A percentile compares a stretch with the other conserved stretches of the same genome.
Conservation (phyloP, 2,797 vertebrate species). For the Platalea minor region DNA sequence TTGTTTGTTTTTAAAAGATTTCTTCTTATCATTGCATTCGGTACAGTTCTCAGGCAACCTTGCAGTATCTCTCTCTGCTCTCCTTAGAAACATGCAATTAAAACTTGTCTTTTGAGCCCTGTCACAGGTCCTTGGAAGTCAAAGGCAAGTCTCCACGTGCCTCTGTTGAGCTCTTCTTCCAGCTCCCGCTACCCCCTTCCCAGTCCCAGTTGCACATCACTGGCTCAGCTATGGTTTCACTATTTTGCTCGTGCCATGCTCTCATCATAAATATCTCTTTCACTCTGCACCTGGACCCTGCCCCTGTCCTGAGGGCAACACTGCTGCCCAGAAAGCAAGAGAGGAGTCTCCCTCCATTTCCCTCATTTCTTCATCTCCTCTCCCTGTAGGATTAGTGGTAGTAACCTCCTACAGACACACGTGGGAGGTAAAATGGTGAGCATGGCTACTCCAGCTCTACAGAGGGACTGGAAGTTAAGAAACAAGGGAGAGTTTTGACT, state of each 20-base stretch:
- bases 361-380: not conserved
- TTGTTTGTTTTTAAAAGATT: not conserved
- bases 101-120: not conserved
- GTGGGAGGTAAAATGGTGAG: not conserved
- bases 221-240: not conserved
- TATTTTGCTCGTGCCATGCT: not conserved
- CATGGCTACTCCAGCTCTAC: not conserved
- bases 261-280: not conserved
- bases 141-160: accelerated
- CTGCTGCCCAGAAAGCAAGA: not conserved
- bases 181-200: not conserved
- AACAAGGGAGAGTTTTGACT: not conserved
- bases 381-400: not conserved
- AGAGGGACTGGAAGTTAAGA: not conserved
- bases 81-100: not conserved
- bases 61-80: not conserved
- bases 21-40: not conserved
- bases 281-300: not conserved
- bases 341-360: not conserved
- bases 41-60: not conserved
- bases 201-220: not conserved
- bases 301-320: not conserved
- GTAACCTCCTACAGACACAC: not conserved
- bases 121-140: not conserved
- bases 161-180: not conserved